Percentiles rank a stretch among this genome's conserved stretches.
Evolutionary conservation across 2,797 vertebrate genomes (phyloP).

Genomic region (Acestrorhynchus altus): DNA sequence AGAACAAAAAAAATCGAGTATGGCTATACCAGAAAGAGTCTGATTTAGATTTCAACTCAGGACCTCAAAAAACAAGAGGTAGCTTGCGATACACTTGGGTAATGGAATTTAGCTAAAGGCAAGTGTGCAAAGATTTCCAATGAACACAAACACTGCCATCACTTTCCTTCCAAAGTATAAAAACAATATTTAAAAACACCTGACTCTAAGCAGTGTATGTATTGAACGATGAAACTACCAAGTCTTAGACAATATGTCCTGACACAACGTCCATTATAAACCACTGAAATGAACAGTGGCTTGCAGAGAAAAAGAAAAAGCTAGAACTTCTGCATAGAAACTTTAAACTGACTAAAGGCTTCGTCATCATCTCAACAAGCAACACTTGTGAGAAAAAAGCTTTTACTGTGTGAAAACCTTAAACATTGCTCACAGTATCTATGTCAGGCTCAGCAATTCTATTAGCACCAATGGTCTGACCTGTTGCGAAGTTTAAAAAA

Average conservation of each 20-base stretch:
- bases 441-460: slow-evolving; percentile 31
- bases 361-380: not conserved
- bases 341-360: slow-evolving; percentile 3
- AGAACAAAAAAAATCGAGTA: not conserved
- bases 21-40: slow-evolving; percentile 25
- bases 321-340: slow-evolving; percentile 50
- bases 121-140: slow-evolving; percentile 15
- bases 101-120: slow-evolving; percentile 12
- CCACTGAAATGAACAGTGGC: slow-evolving; percentile 3
- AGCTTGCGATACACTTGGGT: slow-evolving; percentile 46
- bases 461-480: slow-evolving; percentile 25
- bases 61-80: slow-evolving; percentile 53
- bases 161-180: slow-evolving; percentile 52
- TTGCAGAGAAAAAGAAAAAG: slow-evolving; percentile 8
- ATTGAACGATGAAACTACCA: not conserved
- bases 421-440: slow-evolving; percentile 20
- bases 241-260: too few relatives aligned
- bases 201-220: slow-evolving; percentile 5
- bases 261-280: not conserved
- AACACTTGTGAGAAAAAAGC: not conserved
- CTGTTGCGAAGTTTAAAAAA: slow-evolving; percentile 9
- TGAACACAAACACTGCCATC: not conserved
- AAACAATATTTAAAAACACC: slow-evolving; percentile 29
- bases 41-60: slow-evolving; percentile 36
- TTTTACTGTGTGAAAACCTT: slow-evolving; percentile 17